These are phyloP conservation scores for Lasaia peninsularis DNA, from an alignment of 1,140 invertebrate genomes.

Conservation along the genomic window DNA sequence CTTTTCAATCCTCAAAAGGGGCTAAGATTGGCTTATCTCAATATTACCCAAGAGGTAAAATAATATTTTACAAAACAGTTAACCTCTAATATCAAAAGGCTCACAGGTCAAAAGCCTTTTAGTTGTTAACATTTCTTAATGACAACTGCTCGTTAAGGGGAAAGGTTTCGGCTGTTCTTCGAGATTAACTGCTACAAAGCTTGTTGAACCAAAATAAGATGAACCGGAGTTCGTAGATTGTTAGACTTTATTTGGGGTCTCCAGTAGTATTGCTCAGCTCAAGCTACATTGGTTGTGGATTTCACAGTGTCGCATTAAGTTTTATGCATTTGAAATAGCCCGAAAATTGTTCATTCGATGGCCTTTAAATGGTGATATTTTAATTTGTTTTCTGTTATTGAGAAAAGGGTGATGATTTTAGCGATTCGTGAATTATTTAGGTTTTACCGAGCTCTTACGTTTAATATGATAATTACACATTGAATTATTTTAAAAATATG, in stretches of 20 bases:
- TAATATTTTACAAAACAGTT: not conserved
- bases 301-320: conserved; percentile 40
- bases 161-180: conserved; percentile 62
- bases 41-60: no score
- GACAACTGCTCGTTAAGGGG: conserved; percentile 53
- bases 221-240: conserved; percentile 14
- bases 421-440: no score
- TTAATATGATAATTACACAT: not conserved
- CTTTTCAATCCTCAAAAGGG: no score
- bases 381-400: conserved; percentile 1
- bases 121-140: conserved; percentile 58
- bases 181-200: conserved; percentile 58
- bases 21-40: no score
- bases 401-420: not conserved
- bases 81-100: not conserved
- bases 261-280: conserved; percentile 8
- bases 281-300: conserved; percentile 21
- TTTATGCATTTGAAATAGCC: conserved; percentile 49
- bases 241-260: not conserved
- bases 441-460: no score
- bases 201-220: conserved; percentile 23
- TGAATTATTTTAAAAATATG: no score
- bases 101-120: conserved; percentile 23
- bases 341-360: conserved; percentile 61
- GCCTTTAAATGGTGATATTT: conserved; percentile 31